A percentile compares a stretch with the other conserved stretches of the same genome.
phyloP scores from a whole-genome alignment of 2,888 invertebrate genomes.

The Linnaemya vulpina region DNA sequence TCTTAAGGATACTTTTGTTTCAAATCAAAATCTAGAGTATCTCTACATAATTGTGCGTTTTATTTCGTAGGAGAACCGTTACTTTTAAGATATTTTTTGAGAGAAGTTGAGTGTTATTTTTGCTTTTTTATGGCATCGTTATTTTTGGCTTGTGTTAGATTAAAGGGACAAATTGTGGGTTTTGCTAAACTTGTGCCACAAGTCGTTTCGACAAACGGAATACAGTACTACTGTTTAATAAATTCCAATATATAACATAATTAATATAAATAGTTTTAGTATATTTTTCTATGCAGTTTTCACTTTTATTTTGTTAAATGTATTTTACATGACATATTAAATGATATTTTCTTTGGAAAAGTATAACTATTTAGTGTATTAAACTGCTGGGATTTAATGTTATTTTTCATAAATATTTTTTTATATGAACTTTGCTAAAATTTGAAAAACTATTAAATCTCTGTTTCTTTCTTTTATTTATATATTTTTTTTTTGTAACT shows the following conservation, averaged over 20 bases:
- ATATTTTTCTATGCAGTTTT: conserved; percentile 21
- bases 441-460: conserved; percentile 43
- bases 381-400: conserved; percentile 13
- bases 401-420: not conserved
- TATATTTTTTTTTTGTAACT: conserved; percentile 66
- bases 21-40: conserved; percentile 22
- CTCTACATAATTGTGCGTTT: conserved; percentile 64
- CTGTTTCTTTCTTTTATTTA: conserved; percentile 60
- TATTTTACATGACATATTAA: conserved; percentile 54
- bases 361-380: not conserved
- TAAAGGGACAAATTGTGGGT: no score
- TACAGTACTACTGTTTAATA: not conserved
- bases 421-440: conserved; percentile 30
- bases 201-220: no score
- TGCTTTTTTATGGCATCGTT: no score
- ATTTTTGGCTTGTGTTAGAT: no score
- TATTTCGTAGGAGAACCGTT: conserved; percentile 61
- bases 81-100: conserved; percentile 28
- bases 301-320: not conserved
- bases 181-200: no score
- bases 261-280: conserved; percentile 10
- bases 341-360: conserved; percentile 61
- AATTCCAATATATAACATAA: not conserved
- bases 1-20: conserved; percentile 5
- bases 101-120: not conserved